phyloP scores from a whole-genome alignment of 2,888 invertebrate species.

The Proisotoma minuta region DNA sequence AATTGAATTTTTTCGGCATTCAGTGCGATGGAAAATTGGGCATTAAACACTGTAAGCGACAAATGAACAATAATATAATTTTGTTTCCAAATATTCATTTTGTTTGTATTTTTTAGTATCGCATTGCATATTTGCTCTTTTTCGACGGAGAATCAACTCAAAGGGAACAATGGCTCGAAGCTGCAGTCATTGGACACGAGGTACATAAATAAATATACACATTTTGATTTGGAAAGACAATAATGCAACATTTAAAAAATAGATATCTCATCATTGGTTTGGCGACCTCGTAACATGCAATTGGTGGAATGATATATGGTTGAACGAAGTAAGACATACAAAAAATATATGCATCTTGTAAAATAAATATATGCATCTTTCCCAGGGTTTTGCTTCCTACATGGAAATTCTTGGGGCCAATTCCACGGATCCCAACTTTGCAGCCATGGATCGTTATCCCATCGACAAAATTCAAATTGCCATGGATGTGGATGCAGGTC shows the following conservation, averaged over 20 bases:
- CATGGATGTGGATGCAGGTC: slow-evolving; percentile 31
- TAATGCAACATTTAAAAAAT: too few species aligned
- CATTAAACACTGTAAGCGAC: slow-evolving; percentile 30
- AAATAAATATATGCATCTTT: too few species aligned
- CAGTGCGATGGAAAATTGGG: slow-evolving; percentile 33
- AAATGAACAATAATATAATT: too few species aligned
- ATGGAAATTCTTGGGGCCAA: slow-evolving; percentile 24
- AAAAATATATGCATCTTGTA: too few species aligned
- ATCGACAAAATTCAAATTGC: slow-evolving; percentile 29
- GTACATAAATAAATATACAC: too few species aligned
- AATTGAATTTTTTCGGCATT: neutral
- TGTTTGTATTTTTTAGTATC: too few species aligned
- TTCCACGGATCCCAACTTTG: slow-evolving; percentile 18
- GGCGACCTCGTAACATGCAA: slow-evolving; percentile 14
- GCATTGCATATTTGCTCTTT: slow-evolving; percentile 24
- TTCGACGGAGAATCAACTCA: slow-evolving; percentile 29
- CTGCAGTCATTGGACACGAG: slow-evolving; percentile 25
- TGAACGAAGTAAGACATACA: neutral
- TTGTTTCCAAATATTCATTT: too few species aligned
- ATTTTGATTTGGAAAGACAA: too few species aligned
- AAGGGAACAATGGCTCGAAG: slow-evolving; percentile 29
- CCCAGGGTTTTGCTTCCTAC: slow-evolving; percentile 29
- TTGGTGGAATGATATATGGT: slow-evolving; percentile 18
- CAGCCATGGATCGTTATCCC: slow-evolving; percentile 22
- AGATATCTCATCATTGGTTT: slow-evolving; percentile 11